Conservation (phyloP, 2,888 invertebrate genomes). For the Drosophila aldrichi region DNA sequence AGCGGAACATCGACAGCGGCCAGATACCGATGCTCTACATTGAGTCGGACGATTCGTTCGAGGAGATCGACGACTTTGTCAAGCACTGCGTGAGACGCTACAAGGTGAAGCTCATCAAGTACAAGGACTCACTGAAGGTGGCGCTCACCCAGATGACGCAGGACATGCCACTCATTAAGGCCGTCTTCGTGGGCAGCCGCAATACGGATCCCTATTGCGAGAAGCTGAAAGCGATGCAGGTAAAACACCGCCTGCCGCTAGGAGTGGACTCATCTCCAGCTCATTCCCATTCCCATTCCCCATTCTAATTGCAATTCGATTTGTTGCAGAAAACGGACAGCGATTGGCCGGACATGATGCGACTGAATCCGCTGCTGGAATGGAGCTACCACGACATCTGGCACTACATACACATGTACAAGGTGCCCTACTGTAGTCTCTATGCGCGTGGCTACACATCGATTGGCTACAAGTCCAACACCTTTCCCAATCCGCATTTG, state of each 20-base stretch:
- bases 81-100: constrained; percentile 89
- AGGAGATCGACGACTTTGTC: constrained; percentile 94
- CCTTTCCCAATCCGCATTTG: constrained; percentile 91
- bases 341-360: constrained; percentile 95
- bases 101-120: constrained; percentile 89
- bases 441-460: constrained; percentile 97
- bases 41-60: constrained; percentile 91
- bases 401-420: constrained; percentile 92
- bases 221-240: constrained; percentile 89
- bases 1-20: constrained; percentile 84
- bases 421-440: constrained; percentile 95
- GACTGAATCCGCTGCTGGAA: constrained; percentile 95
- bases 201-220: constrained; percentile 93
- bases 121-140: constrained; percentile 90
- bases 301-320: background rate
- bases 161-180: constrained; percentile 88
- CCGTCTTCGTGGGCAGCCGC: constrained; percentile 96
- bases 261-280: too few species aligned
- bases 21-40: constrained; percentile 91
- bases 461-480: constrained; percentile 92
- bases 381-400: constrained; percentile 97
- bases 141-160: constrained; percentile 89
- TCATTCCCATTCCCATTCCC: too few species aligned
- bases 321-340: constrained; percentile 90
- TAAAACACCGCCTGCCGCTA: too few species aligned